Evolutionary conservation across 2,888 invertebrate genomes (phyloP), one percentile per base, ranked within the genome.

Genomic region (Camptogramma bilineatum): DNA sequence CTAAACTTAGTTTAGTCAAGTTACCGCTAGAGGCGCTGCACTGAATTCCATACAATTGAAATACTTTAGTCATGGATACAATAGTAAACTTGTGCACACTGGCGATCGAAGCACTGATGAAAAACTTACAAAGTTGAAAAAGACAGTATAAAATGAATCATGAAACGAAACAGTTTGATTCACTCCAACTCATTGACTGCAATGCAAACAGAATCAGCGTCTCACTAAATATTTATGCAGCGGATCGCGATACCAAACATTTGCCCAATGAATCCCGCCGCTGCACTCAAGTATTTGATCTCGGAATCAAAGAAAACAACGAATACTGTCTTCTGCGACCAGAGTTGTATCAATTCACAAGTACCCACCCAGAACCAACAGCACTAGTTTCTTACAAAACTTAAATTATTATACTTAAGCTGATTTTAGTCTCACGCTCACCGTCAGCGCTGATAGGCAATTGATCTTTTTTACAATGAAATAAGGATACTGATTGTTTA

Each of bases 291-390:
- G 64, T 66, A 69, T 69, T 71, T 71, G 72, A 71, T 73, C 65
- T 62, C 61, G 59, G 66, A 65, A 67, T 67, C 72, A 68, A 69
- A 71, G 68, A 68, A 73, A 71, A 68, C 72, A 69, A 67, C 51
- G 62, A 62, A 64, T 64, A 55, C 55, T 50, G 44, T 65, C 67
- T 71, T 65, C 55, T 54, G 53, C 53, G 64, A 58, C 73, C 72
- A 76, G 73, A 72, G 78, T 81, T 82, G n/a, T 56, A 83, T 84
- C 83, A 83, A 82, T 85, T 83, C 72, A 80, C 82, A 79, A 83
- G 78, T 74, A 72, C 71, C 71, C 73, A 72, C 71, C 71, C 73
- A 73, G 72, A 5, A 76, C 76, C 18, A 8, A 44, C 18, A 21
- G 52, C 52, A 44, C 57, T 1, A 51, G 17, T 42, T 42, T 19